phyloP scores from a whole-genome alignment of 2,113 vertebrate species.

The Malaclemys terrapin region DNA sequence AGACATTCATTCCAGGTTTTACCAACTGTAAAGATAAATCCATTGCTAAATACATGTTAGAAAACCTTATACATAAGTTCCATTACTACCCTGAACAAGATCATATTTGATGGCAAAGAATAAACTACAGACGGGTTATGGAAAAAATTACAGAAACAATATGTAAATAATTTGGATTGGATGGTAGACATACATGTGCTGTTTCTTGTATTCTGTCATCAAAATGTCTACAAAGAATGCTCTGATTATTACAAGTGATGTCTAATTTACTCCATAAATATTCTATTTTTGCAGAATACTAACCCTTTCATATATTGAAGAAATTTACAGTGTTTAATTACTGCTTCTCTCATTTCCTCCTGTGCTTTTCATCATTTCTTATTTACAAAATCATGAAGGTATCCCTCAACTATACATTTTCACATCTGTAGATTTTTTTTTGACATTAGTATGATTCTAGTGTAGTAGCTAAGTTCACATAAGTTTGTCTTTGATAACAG shows the following conservation, averaged over 20 bases:
- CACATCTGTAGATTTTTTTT: background rate
- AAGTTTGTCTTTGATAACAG: background rate
- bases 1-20: fast-evolving
- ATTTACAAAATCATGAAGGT: background rate
- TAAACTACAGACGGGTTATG: background rate
- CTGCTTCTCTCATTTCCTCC: background rate
- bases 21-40: background rate
- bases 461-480: background rate
- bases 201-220: background rate
- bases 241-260: background rate
- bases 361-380: fast-evolving
- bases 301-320: background rate
- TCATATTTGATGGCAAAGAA: background rate
- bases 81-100: background rate
- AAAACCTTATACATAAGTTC: background rate
- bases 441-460: background rate
- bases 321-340: background rate
- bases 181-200: background rate
- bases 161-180: background rate
- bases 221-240: background rate
- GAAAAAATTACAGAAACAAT: background rate
- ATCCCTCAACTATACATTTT: background rate
- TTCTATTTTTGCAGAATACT: background rate
- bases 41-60: background rate
- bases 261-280: background rate